Conservation (phyloP, 2,888 invertebrate genomes). For the Timema podura region DNA sequence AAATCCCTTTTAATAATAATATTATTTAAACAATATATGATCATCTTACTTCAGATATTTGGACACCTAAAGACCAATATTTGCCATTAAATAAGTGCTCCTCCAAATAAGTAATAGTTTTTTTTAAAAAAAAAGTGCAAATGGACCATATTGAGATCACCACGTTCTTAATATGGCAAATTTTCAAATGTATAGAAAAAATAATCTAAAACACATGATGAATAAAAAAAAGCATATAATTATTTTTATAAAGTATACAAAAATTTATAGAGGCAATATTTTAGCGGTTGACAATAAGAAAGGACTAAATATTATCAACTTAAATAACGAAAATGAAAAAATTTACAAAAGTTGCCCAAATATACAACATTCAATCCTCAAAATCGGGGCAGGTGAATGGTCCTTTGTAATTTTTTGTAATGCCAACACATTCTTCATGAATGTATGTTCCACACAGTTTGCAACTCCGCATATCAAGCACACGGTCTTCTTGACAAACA, state of each 20-base stretch:
- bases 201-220: conserved; percentile 5
- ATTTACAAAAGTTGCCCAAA: not conserved
- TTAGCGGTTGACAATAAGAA: too few species aligned
- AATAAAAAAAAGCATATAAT: too few species aligned
- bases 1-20: not conserved
- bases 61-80: not conserved
- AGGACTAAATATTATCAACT: conserved; percentile 4
- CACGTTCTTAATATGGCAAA: not conserved
- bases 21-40: conserved; percentile 4
- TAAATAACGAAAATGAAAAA: not conserved
- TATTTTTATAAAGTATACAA: too few species aligned
- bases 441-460: too few species aligned
- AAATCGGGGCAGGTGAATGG: not conserved
- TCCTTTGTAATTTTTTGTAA: not conserved
- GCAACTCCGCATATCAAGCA: too few species aligned
- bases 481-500: too few species aligned
- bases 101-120: not conserved
- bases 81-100: not conserved
- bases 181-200: not conserved
- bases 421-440: too few species aligned
- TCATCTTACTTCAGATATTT: not conserved
- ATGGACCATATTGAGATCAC: not conserved
- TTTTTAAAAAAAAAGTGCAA: not conserved
- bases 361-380: not conserved
- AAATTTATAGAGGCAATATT: too few species aligned